Evolutionary conservation across 30 jellyfish, hydroid and myxozoan species (phyloP).

Genomic region (Aurelia sp.): DNA sequence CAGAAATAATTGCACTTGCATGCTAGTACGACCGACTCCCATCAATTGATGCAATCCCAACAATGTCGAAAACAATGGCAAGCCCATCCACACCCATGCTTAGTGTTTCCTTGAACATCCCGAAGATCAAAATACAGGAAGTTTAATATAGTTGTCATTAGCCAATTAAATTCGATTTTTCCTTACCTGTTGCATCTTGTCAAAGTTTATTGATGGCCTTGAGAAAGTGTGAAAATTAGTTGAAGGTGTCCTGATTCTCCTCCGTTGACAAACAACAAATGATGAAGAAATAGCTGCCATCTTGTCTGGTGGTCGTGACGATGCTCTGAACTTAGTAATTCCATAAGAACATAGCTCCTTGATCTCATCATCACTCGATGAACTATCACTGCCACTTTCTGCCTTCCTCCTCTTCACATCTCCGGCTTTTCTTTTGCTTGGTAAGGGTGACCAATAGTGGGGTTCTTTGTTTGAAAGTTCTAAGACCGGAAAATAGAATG

Average conservation of each 20-base stretch:
- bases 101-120: too few relatives aligned
- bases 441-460: not conserved
- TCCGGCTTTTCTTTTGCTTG: slow-evolving; percentile 15
- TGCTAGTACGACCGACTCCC: too few relatives aligned
- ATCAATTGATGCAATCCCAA: too few relatives aligned
- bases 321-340: slow-evolving; percentile 12
- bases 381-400: slow-evolving; percentile 60
- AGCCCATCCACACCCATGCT: too few relatives aligned
- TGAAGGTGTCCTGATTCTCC: slow-evolving; percentile 41
- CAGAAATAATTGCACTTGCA: too few relatives aligned
- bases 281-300: slow-evolving; percentile 62
- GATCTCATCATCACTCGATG: slow-evolving; percentile 67
- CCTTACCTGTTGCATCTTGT: slow-evolving; percentile 68
- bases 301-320: slow-evolving; percentile 68
- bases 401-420: slow-evolving; percentile 61
- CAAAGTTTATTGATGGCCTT: slow-evolving; percentile 66
- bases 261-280: slow-evolving; percentile 46
- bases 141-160: too few relatives aligned
- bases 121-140: too few relatives aligned
- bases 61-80: too few relatives aligned
- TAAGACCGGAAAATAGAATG: slow-evolving; percentile 49
- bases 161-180: too few relatives aligned
- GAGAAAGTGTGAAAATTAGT: slow-evolving; percentile 44
- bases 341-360: slow-evolving; percentile 55
- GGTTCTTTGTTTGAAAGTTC: slow-evolving; percentile 11